phyloP scores from a whole-genome alignment of 2,797 vertebrate species.

The Fistularia tabacaria region DNA sequence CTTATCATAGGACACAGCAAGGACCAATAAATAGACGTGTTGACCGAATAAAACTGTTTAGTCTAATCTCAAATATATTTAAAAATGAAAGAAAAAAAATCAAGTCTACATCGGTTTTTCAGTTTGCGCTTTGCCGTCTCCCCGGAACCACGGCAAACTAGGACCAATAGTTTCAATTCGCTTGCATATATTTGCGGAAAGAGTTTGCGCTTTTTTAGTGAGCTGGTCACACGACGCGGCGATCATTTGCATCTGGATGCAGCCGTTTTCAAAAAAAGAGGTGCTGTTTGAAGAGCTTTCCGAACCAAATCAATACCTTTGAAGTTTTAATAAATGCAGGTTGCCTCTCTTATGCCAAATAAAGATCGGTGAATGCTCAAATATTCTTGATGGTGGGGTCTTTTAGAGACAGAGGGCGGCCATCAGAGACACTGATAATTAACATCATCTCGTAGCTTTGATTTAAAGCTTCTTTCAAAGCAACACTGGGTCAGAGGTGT shows the following conservation, averaged over 20 bases:
- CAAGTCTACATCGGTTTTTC: no score
- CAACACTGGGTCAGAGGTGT: slow-evolving; percentile 25
- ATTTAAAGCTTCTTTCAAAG: slow-evolving; percentile 55
- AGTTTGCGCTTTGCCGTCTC: no score
- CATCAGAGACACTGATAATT: slow-evolving; percentile 65
- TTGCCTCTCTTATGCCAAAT: slow-evolving; percentile 37
- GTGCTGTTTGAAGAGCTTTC: slow-evolving; percentile 40
- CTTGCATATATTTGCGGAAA: no score
- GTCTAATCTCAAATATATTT: no score
- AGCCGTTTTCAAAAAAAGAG: slow-evolving; percentile 11
- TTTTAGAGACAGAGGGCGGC: background rate
- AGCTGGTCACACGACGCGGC: no score
- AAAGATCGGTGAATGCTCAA: slow-evolving; percentile 15
- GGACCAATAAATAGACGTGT: no score
- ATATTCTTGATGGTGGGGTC: background rate
- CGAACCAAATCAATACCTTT: slow-evolving; percentile 42
- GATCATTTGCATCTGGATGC: slow-evolving; percentile 24
- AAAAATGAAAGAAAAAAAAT: no score
- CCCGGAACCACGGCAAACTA: no score
- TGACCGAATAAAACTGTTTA: no score
- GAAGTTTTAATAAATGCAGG: slow-evolving; percentile 39
- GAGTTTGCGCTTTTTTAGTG: no score
- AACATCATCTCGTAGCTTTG: slow-evolving; percentile 52
- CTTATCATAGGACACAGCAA: no score
- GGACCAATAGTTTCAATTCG: no score